Evolutionary conservation across 2,888 invertebrate species (phyloP).

Genomic region (Brenthis ino): DNA sequence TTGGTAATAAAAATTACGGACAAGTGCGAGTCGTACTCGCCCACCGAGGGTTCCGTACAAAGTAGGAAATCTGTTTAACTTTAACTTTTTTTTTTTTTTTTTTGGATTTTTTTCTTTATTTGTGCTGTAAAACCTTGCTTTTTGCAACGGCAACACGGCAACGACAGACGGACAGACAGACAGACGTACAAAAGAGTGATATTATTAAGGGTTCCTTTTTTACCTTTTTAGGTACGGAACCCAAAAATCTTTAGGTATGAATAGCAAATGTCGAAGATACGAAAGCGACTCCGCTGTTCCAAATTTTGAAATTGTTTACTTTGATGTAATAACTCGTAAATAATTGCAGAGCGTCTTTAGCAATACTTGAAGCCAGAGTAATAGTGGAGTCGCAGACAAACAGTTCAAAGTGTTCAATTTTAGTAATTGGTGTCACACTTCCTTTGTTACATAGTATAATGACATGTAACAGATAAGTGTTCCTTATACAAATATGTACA

Average conservation of each 20-base stretch:
- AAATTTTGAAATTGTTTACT: constrained; percentile 10
- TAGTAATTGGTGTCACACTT: constrained; percentile 17
- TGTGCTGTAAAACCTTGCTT: too few relatives aligned
- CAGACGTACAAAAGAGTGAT: too few relatives aligned
- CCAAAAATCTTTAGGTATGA: background rate
- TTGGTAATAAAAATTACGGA: too few relatives aligned
- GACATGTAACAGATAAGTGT: constrained; percentile 10
- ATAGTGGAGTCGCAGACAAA: constrained; percentile 13
- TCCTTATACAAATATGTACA: background rate
- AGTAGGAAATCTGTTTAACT: too few relatives aligned
- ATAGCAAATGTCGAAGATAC: background rate
- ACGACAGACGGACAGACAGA: too few relatives aligned
- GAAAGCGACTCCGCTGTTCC: background rate
- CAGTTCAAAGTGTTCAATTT: constrained; percentile 22
- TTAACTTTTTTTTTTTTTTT: too few relatives aligned
- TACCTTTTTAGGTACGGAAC: too few relatives aligned
- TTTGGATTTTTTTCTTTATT: too few relatives aligned
- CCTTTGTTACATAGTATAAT: constrained; percentile 20
- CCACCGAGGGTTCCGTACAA: too few relatives aligned
- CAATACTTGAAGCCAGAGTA: constrained; percentile 12
- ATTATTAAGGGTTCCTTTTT: too few relatives aligned
- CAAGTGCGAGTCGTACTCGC: too few relatives aligned
- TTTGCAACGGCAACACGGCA: too few relatives aligned
- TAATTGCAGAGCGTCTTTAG: constrained; percentile 21
- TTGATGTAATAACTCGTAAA: constrained; percentile 16